Evolutionary conservation across 2,888 invertebrate genomes (phyloP), one percentile per base, ranked within the genome.

Genomic region (Gordius sp.): DNA sequence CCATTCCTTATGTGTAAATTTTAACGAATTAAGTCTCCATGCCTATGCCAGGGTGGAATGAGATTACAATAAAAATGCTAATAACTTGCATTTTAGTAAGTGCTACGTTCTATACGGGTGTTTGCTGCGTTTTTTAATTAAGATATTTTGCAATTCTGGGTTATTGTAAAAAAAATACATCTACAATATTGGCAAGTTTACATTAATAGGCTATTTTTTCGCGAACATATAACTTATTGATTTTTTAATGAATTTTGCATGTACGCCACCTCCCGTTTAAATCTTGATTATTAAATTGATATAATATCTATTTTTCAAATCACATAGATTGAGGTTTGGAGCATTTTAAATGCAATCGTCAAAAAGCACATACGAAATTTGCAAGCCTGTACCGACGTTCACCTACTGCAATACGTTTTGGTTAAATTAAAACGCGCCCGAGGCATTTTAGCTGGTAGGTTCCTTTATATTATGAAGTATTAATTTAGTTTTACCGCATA

Each of bases 251-350:
- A n/a, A n/a, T 18, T 57, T 25, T 18, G 8, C 13, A 13, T 13
- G 52, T 20, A 20, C 24, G 8, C 52, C 16, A 24, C 16, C 52
- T 52, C 8, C 8, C n/a, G 16, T 18, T 13, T 56, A 16, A 54
- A 39, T 47, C 13, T 39, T 56, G 25, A 2, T n/a, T 47, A n/a
- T 25, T 57, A 2, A 20, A 56, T 8, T 23, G 41, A 59, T 1
- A 41, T 63, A 62, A 62, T 66, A 68, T 65, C 73, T 26, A 23
- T 57, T 59, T 41, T 60, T 59, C 58, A 58, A 58, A 60, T 59
- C 57, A 66, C 75, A 2, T 78, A 97, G 91, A 91, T 91, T 65
- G 93, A 97, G 75, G 84, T 97, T 73, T 93, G 91, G 91, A 91
- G 89, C 71, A 87, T 93, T 67, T 91, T 97, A 74, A 89, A 89